Base-by-base conservation (phyloP, 2,888 invertebrate genomes). In the Tryphoninae sp. region DNA sequence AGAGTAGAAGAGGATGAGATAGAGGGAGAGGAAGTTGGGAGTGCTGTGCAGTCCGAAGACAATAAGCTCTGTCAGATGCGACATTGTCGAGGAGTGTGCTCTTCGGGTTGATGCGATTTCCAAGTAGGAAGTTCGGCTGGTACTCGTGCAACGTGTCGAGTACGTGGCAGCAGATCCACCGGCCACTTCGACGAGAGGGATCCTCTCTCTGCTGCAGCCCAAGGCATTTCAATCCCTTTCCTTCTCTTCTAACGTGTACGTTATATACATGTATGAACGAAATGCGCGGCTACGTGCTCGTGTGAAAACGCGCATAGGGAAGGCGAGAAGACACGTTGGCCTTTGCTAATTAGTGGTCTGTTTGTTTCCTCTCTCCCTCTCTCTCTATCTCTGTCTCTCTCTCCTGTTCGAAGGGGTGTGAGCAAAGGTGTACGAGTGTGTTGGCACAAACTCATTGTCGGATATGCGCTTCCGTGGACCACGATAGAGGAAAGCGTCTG, bases 271-370 rank as follows among this genome's bases (percentile, higher is more conserved):
- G 74, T 69, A 23, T 55, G 49, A 22, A 67, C 75, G 69, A 40
- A 23, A 61, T 40, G 23, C 33, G 13, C 51, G 23, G 7, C 19
- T 51, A 76, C n/a, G 67, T 16, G 72, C 65, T 80, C 72, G 26
- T 49, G 61, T 59, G 19, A 53, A 73, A 77, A 69, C 49, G 62
- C 76, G 55, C n/a, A 6, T 6, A 58, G 51, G 67, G n/a, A n/a
- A 62, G 33, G 33, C 42, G 67, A 62, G 79, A 75, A 84, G 84
- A 81, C 81, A 81, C 83, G 83, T 85, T 83, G 78, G 84, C 83
- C 85, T 86, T 86, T 86, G 85, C 84, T 87, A 87, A 87, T 87
- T 87, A 86, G 86, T 85, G 85, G 86, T 79, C 76, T 84, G 86
- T 87, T 86, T 87, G 85, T 77, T 74, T 72, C 82, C 80, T 78